Evolutionary conservation across 2,113 vertebrate genomes (phyloP), one percentile per base, ranked within the genome.

Genomic region (Peromyscus maniculatus): DNA sequence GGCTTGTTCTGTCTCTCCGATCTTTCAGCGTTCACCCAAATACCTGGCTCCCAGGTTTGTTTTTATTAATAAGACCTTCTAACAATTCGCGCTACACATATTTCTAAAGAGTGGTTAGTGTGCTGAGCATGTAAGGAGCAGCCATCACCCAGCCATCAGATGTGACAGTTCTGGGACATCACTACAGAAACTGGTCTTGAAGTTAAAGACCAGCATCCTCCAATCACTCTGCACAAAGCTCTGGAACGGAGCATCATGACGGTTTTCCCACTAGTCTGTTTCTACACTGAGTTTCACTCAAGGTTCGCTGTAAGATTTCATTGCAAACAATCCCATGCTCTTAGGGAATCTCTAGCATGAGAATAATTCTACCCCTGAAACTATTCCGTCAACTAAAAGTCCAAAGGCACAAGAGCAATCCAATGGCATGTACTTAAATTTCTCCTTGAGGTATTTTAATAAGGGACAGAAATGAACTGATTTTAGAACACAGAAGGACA

Each of bases 361-460:
- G 67, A 93, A n/a, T 7, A 89, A 78, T 66, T 36, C 28, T 26
- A 39, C 15, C 26, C 57, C 17, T 19, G 7, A 95, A 86, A 72
- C 13, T n/a, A 21, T 9, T 72, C 75, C 26, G 21, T 69, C 36
- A 95, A 84, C 74, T n/a, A 89, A 91, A 75, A 91, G 72, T 92
- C 62, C 94, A 91, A 94, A 79, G 39, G 87, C 55, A 95, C 12
- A 78, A 91, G 5, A 89, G 49, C 49, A 83, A 83, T 64, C 80
- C 21, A 82, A 57, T 7, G 55, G 5, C 21, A 57, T 8, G 10
- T 64, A 74, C 62, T 82, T 67, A 57, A 49, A 59, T 72, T 74
- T 91, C 71, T 89, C 86, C 31, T 91, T 87, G 69, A 83, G 31
- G 39, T 57, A 88, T 92, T 89, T 92, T 66, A 89, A 86, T 87